phyloP scores from a whole-genome alignment of 2,113 vertebrate species.

The Pomatorhinus ruficollis region DNA sequence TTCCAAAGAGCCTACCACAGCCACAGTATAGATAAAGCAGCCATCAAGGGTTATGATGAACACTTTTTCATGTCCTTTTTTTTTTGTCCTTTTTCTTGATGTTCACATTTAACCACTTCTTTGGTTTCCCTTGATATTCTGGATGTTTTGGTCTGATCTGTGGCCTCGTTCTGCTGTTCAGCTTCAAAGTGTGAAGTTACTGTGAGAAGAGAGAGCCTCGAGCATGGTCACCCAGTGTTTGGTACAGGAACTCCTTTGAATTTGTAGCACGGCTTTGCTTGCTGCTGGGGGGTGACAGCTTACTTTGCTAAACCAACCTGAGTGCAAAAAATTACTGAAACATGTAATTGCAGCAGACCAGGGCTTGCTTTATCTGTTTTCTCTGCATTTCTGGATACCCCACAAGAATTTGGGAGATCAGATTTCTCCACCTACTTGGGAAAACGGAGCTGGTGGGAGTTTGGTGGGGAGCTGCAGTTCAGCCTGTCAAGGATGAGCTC shows the following conservation, averaged over 20 bases:
- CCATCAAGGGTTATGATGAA: slow-evolving; percentile 31
- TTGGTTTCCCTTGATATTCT: slow-evolving; percentile 45
- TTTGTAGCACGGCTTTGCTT: neutral
- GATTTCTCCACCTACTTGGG: neutral
- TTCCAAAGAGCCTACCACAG: slow-evolving; percentile 36
- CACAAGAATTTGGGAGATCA: neutral
- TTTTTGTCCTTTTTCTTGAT: slow-evolving; percentile 33
- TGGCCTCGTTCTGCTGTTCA: slow-evolving; percentile 5
- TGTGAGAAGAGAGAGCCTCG: neutral
- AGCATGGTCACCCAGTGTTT: neutral
- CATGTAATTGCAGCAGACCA: neutral
- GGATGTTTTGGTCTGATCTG: slow-evolving; percentile 55
- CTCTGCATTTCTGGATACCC: accelerated
- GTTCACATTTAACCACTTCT: slow-evolving; percentile 43
- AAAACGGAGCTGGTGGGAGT: neutral
- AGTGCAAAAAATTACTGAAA: neutral
- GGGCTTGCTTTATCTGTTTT: neutral
- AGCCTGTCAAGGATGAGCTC: neutral
- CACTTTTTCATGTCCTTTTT: neutral
- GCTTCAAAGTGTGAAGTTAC: slow-evolving; percentile 22
- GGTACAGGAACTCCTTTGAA: neutral
- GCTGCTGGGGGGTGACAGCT: neutral
- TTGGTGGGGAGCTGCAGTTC: neutral
- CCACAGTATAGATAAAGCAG: neutral
- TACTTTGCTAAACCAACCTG: neutral